These are phyloP conservation scores for Spermophilus dauricus DNA, from an alignment of 2,113 vertebrate species.

Conservation along the genomic window DNA sequence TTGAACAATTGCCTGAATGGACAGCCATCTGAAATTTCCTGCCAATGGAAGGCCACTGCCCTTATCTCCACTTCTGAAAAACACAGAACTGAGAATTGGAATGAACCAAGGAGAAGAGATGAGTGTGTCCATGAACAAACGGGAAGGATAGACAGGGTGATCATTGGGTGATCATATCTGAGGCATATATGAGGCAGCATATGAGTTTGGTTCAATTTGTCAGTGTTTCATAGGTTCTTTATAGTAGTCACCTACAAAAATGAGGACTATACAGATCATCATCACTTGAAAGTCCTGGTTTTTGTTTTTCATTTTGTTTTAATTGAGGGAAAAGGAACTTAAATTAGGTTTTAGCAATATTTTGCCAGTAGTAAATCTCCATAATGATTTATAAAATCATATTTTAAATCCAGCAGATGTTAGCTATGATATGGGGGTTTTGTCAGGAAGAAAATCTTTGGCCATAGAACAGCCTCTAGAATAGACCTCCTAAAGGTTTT, in stretches of 20 bases:
- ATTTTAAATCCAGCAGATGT: slow-evolving; percentile 33
- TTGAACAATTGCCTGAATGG: neutral
- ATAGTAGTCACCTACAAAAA: neutral
- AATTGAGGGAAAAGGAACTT: neutral
- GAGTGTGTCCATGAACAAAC: neutral
- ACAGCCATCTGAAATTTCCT: neutral
- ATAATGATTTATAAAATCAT: slow-evolving; percentile 28
- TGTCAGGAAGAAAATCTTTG: neutral
- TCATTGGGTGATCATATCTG: too few relatives aligned
- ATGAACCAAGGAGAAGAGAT: neutral
- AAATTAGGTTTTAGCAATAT: slow-evolving; percentile 51
- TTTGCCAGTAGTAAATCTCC: neutral
- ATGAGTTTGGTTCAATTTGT: neutral
- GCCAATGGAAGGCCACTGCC: neutral
- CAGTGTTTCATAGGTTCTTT: neutral
- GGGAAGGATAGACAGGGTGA: neutral
- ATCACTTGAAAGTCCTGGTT: neutral
- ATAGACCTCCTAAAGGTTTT: neutral
- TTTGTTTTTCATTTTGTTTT: slow-evolving; percentile 34
- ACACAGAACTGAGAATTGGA: neutral
- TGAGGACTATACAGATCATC: neutral
- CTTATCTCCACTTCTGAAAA: slow-evolving; percentile 5
- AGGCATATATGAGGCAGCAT: neutral
- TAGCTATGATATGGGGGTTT: neutral
- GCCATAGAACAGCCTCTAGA: neutral